A percentile compares a stretch with the other conserved stretches of the same genome.
phyloP scores from a whole-genome alignment of 2,113 vertebrate genomes.

The Electrona antarctica region DNA sequence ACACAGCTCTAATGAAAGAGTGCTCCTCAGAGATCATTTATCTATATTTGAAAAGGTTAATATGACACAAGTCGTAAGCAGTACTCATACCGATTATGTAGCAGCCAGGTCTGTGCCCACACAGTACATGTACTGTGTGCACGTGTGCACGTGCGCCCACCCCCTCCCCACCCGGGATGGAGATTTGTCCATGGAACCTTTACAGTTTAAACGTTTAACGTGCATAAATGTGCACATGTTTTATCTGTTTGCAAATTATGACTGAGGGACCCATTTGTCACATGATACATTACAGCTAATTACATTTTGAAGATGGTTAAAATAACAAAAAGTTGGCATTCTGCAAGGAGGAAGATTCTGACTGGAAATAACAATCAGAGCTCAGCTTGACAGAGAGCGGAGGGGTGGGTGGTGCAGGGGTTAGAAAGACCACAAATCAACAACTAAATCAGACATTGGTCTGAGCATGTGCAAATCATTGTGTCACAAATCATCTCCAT shows the following conservation, averaged over 20 bases:
- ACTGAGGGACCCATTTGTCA: constrained; percentile 5
- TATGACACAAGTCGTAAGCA: too few species aligned
- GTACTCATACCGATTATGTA: background rate
- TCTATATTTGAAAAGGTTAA: too few species aligned
- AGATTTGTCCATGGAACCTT: background rate
- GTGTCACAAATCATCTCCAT: constrained; percentile 55
- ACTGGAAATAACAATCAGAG: constrained; percentile 9
- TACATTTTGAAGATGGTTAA: constrained; percentile 16
- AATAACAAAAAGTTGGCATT: constrained; percentile 18
- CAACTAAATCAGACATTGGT: constrained; percentile 46
- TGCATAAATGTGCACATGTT: background rate
- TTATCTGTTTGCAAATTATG: background rate
- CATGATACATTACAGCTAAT: constrained; percentile 4
- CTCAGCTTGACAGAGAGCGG: background rate
- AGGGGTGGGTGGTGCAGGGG: background rate
- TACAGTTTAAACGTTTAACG: background rate
- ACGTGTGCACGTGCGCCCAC: too few species aligned
- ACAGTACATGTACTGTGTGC: background rate
- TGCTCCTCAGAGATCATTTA: too few species aligned
- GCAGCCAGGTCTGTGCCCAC: background rate
- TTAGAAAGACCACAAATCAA: constrained; percentile 43
- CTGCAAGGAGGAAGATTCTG: background rate
- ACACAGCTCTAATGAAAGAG: too few species aligned
- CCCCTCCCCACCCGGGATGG: constrained; percentile 6
- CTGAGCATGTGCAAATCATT: constrained; percentile 65